These are phyloP conservation scores for Petaurus breviceps DNA, from an alignment of 2,113 vertebrate species.

Conservation along the genomic window DNA sequence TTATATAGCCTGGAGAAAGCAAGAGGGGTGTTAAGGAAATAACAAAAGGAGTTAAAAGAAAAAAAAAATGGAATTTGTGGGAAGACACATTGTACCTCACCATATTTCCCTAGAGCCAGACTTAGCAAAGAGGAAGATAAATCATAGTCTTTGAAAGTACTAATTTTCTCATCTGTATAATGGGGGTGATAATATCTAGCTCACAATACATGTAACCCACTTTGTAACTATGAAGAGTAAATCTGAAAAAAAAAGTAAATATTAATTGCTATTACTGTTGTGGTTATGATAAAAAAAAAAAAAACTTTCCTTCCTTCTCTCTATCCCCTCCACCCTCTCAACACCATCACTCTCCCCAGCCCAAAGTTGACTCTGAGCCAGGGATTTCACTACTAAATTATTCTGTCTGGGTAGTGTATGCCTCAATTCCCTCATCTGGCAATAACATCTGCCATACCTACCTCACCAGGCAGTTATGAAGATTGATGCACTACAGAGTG, in stretches of 20 bases:
- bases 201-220: background rate
- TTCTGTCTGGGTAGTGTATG: background rate
- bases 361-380: background rate
- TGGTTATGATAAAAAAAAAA: background rate
- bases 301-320: background rate
- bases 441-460: background rate
- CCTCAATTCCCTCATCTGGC: background rate
- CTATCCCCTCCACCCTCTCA: background rate
- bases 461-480: background rate
- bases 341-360: no score
- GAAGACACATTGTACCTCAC: background rate
- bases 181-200: background rate
- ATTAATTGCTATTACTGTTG: background rate
- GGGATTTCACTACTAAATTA: background rate
- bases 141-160: background rate
- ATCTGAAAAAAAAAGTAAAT: background rate
- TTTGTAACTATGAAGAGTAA: background rate
- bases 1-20: background rate
- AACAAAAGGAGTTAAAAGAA: background rate
- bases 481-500: background rate
- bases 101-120: background rate
- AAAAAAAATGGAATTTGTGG: background rate
- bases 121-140: background rate
- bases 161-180: background rate
- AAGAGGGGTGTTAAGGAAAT: background rate